Base-by-base conservation (phyloP, 1,140 invertebrate species). In the Plodia interpunctella region DNA sequence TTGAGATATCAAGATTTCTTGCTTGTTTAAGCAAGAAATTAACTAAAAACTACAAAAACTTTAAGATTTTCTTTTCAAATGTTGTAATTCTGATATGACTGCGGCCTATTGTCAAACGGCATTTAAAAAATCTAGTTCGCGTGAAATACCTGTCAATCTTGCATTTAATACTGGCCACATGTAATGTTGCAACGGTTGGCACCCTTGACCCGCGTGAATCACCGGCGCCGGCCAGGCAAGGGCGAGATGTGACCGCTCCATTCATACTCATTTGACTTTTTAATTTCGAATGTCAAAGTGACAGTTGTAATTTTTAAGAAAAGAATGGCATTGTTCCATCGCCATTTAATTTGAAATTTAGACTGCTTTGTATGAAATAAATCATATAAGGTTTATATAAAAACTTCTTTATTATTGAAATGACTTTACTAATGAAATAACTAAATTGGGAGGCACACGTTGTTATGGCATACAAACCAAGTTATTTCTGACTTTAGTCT, bases 191-290 rank as follows among this genome's bases (percentile, higher is more conserved):
- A n/a, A 44, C 38, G 38, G 51, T 53, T 53, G 51, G 51, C 21
- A 53, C 51, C 51, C 51, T 53, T 53, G 51, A 53, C 51, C 51
- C 18, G 51, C 21, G 51, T 53, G 51, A 53, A 25, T 53, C 51
- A 53, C 21, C 51, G 20, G 51, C 51, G 21, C 20, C 18, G 18
- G 0, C 2, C 5, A 10, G 20, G 20, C 51, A 53, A 53, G 51
- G 51, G 51, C 51, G 25, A 25, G 51, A 53, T 25, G 20, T 53
- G 51, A 53, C 51, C 21, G 51, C 19, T 25, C 51, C 51, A 53
- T 53, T 53, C 51, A 53, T 53, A 25, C 21, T 20, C 32, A 20
- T 25, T 53, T 25, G 20, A 53, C 21, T 53, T 53, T 53, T 53
- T 25, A 53, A 53, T 53, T 53, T 53, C 5, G 38, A 44, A 44